Conservation (phyloP, 2,113 vertebrate genomes). For the Myotis lucifugus region DNA sequence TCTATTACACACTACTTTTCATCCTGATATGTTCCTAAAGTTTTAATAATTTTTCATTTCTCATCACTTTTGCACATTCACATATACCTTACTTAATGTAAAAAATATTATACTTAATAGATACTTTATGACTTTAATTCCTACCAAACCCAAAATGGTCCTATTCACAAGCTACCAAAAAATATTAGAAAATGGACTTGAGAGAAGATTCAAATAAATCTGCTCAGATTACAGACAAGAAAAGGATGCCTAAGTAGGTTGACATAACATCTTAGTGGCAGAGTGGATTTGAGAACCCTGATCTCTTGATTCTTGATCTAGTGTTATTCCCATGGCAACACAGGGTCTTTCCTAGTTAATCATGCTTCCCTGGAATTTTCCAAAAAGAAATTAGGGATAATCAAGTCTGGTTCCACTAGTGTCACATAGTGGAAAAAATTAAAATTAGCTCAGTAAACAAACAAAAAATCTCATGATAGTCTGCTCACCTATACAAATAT, state of each 20-base stretch:
- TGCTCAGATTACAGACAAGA: neutral
- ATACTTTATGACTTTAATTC: neutral
- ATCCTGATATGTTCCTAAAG: neutral
- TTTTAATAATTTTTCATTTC: constrained; percentile 19
- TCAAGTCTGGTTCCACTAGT: neutral
- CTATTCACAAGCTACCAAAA: neutral
- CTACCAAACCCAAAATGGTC: neutral
- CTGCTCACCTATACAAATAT: neutral
- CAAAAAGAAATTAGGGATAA: constrained; percentile 20
- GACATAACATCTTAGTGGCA: neutral
- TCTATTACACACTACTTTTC: constrained; percentile 14
- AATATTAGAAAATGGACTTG: neutral
- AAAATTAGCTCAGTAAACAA: neutral
- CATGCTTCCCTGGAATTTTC: neutral
- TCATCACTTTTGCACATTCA: neutral
- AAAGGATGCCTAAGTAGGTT: constrained; percentile 2
- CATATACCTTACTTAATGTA: neutral
- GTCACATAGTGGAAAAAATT: neutral
- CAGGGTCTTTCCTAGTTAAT: neutral
- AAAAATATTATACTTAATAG: constrained; percentile 16
- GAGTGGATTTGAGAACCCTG: neutral
- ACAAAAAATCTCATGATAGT: constrained; percentile 7
- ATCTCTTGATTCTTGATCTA: neutral
- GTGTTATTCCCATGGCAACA: neutral
- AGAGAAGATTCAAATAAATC: neutral